phyloP scores from a whole-genome alignment of 2,888 invertebrate genomes.

The Eudiplozoon nipponicum region DNA sequence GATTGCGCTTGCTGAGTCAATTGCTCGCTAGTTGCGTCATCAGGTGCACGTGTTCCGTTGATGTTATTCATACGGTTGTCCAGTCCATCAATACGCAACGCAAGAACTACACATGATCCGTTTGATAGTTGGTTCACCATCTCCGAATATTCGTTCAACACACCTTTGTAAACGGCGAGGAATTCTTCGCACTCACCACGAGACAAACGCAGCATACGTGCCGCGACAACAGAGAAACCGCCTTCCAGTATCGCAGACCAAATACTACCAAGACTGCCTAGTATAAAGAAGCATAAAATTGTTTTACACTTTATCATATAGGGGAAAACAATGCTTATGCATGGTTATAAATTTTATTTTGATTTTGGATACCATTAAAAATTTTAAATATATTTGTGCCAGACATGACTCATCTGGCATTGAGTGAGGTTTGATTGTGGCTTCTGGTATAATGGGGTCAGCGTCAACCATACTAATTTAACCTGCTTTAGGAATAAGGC shows the following conservation, averaged over 20 bases:
- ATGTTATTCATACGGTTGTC: neutral
- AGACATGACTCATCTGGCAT: too few species aligned
- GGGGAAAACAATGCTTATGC: too few species aligned
- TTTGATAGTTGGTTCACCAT: conserved; percentile 52
- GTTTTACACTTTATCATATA: too few species aligned
- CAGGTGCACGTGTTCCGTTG: too few species aligned
- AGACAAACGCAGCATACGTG: conserved; percentile 41
- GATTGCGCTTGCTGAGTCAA: conserved; percentile 19
- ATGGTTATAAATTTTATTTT: too few species aligned
- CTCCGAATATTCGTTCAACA: conserved; percentile 26
- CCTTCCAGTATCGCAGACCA: conserved; percentile 41
- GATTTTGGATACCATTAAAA: too few species aligned
- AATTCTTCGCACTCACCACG: conserved; percentile 56
- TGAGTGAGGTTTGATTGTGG: too few species aligned
- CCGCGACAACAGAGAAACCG: conserved; percentile 43
- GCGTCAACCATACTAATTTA: too few species aligned
- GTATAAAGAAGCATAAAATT: too few species aligned
- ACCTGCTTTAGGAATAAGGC: too few species aligned
- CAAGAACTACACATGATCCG: conserved; percentile 53
- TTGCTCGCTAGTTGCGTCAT: neutral
- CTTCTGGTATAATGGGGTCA: too few species aligned
- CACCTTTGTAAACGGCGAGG: conserved; percentile 61
- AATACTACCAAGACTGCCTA: conserved; percentile 35
- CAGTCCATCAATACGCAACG: conserved; percentile 33
- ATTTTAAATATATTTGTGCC: too few species aligned